A percentile compares a stretch with the other conserved stretches of the same genome.
Evolutionary conservation across 2,888 invertebrate species (phyloP).

Genomic region (Drosophila mulleri): DNA sequence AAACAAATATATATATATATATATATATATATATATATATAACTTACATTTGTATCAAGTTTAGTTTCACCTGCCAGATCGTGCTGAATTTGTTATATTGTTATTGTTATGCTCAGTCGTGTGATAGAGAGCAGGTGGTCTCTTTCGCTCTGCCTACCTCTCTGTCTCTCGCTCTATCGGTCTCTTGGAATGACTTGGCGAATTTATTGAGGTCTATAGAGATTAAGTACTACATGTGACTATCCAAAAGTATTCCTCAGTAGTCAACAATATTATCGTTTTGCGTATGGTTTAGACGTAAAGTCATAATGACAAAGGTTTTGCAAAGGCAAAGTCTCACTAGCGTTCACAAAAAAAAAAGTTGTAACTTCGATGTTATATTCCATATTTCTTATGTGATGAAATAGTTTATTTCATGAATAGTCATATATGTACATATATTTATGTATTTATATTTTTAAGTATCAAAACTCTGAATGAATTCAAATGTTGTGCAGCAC

Average conservation of each 20-base stretch:
- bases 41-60: constrained; percentile 27
- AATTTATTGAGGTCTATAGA: constrained; percentile 27
- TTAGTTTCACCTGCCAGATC: constrained; percentile 46
- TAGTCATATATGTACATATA: no score
- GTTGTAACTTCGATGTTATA: background rate
- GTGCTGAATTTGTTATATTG: constrained; percentile 5
- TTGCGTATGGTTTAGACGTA: background rate
- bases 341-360: background rate
- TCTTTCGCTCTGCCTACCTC: no score
- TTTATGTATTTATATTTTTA: no score
- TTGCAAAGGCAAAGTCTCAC: background rate
- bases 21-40: background rate
- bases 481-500: no score
- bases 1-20: constrained; percentile 12
- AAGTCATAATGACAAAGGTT: background rate
- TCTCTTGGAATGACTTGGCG: constrained; percentile 34
- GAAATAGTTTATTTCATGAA: constrained; percentile 5
- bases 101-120: constrained; percentile 5
- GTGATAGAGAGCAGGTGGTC: background rate
- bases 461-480: no score
- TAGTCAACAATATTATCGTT: background rate
- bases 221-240: constrained; percentile 54
- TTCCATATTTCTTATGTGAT: background rate
- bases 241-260: constrained; percentile 6
- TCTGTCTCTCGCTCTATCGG: constrained; percentile 7